These are phyloP conservation scores for Dasyornis broadbenti DNA, from an alignment of 2,113 vertebrate genomes.

Conservation along the genomic window DNA sequence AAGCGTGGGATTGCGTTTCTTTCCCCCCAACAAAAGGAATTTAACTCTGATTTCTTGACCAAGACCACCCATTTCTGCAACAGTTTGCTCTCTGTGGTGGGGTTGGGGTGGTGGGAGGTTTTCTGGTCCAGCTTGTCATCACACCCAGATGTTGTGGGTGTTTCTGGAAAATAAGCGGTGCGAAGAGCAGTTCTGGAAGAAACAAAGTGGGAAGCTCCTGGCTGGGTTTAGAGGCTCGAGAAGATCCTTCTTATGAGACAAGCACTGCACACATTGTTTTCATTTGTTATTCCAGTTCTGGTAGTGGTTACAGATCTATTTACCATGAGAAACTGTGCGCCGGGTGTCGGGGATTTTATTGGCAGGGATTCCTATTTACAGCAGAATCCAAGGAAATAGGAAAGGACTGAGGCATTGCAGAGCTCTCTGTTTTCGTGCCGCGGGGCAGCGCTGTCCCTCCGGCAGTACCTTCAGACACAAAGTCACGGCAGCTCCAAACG, in stretches of 20 bases:
- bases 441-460: fast-evolving
- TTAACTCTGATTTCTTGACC: background rate
- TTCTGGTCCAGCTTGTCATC: background rate
- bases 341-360: background rate
- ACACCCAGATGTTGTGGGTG: fast-evolving
- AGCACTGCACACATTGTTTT: fast-evolving
- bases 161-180: background rate
- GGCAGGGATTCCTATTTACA: background rate
- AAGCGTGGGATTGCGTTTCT: fast-evolving
- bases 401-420: background rate
- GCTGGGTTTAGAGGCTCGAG: background rate
- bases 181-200: background rate
- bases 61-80: background rate
- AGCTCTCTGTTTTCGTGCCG: background rate
- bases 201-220: background rate
- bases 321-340: fast-evolving
- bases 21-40: background rate
- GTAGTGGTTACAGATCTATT: fast-evolving
- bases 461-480: fast-evolving
- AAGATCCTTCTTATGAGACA: fast-evolving
- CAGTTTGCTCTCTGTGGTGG: fast-evolving
- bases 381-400: background rate
- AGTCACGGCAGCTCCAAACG: fast-evolving
- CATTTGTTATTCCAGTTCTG: background rate
- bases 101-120: background rate